Conservation (phyloP, 1,140 invertebrate genomes). For the Drosophila elegans region DNA sequence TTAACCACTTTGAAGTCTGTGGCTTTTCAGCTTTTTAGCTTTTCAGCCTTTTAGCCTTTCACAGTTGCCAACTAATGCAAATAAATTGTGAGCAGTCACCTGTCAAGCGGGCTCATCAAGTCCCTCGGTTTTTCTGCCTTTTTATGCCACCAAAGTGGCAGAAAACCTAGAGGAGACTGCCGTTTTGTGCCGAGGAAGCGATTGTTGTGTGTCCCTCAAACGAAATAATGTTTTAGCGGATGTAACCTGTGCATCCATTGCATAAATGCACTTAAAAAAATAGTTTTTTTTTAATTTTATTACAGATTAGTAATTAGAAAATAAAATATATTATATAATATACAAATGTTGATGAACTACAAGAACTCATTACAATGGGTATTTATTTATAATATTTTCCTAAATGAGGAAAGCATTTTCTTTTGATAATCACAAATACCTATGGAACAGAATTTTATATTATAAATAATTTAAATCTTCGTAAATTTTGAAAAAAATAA, state of each 20-base stretch:
- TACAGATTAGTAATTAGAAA: too few relatives aligned
- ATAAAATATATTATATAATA: too few relatives aligned
- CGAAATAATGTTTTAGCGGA: constrained; percentile 6
- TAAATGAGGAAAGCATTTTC: too few relatives aligned
- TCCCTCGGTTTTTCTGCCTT: constrained; percentile 9
- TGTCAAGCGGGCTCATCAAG: constrained; percentile 46
- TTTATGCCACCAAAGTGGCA: constrained; percentile 8
- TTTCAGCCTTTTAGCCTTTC: constrained; percentile 55
- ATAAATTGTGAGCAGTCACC: constrained; percentile 72
- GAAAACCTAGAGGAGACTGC: constrained; percentile 15
- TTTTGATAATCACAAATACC: too few relatives aligned
- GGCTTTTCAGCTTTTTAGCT: constrained; percentile 4
- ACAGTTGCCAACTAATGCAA: constrained; percentile 76
- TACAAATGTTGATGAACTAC: too few relatives aligned
- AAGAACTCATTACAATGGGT: too few relatives aligned
- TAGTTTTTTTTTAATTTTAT: too few relatives aligned
- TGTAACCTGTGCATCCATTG: constrained; percentile 20
- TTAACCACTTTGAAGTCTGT: constrained; percentile 41
- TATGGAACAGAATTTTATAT: too few relatives aligned
- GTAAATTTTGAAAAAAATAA: too few relatives aligned
- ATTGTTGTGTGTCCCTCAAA: constrained; percentile 34
- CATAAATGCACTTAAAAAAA: constrained; percentile 31
- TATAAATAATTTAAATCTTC: too few relatives aligned
- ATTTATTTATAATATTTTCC: too few relatives aligned
- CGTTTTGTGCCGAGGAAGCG: constrained; percentile 23